Conservation (phyloP, 2,888 invertebrate genomes). For the Melinopterus prodromus region DNA sequence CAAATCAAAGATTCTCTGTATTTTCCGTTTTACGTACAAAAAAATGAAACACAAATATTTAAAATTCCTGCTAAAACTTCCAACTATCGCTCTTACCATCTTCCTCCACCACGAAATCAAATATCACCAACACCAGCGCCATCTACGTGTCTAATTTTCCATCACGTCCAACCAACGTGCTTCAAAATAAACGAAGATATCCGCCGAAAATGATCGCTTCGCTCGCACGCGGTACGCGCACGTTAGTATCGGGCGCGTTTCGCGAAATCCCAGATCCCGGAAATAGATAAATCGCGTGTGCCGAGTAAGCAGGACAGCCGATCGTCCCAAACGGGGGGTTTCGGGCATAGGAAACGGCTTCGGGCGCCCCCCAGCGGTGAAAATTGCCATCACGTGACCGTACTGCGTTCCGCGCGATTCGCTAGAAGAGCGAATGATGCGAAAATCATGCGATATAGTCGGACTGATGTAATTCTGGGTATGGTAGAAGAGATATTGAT, state of each 20-base stretch:
- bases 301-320: not conserved
- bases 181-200: not conserved
- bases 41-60: no score
- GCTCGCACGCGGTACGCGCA: not conserved
- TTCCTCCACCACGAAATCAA: no score
- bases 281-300: conserved; percentile 4
- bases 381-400: not conserved
- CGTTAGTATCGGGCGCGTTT: not conserved
- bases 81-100: no score
- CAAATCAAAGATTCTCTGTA: no score
- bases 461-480: not conserved
- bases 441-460: not conserved
- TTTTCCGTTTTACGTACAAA: no score
- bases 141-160: not conserved
- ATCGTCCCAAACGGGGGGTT: not conserved
- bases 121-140: no score
- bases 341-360: not conserved
- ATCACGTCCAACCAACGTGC: not conserved
- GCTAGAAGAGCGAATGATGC: not conserved
- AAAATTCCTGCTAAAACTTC: no score
- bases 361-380: not conserved
- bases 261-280: not conserved
- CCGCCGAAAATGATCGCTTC: not conserved
- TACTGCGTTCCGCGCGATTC: not conserved
- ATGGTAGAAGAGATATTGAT: not conserved